A percentile compares a stretch with the other conserved stretches of the same genome.
Evolutionary conservation across 2,888 invertebrate genomes (phyloP).

Genomic region (Sylvicola fuscatus): DNA sequence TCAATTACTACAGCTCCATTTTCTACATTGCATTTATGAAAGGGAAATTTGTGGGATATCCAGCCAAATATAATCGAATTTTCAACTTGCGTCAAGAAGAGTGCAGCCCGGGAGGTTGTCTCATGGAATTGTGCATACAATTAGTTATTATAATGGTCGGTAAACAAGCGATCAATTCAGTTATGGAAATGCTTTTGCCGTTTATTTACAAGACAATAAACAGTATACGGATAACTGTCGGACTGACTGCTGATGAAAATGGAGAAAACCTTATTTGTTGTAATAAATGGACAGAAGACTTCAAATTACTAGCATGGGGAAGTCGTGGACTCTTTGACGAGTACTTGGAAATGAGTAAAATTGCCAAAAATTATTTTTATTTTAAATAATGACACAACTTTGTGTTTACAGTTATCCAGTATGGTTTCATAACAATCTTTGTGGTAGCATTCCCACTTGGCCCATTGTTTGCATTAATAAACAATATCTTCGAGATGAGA

Average conservation of each 20-base stretch:
- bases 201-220: constrained; percentile 29
- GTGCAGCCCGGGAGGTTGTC: constrained; percentile 68
- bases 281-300: constrained; percentile 58
- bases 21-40: constrained; percentile 68
- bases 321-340: constrained; percentile 54
- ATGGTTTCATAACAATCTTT: constrained; percentile 70
- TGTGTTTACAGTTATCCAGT: constrained; percentile 54
- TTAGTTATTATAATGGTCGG: constrained; percentile 71
- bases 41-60: constrained; percentile 60
- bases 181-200: constrained; percentile 58
- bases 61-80: constrained; percentile 51
- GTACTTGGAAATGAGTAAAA: constrained; percentile 73
- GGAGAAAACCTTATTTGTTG: constrained; percentile 27
- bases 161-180: constrained; percentile 58
- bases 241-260: constrained; percentile 26
- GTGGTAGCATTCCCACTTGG: constrained; percentile 73
- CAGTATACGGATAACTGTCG: constrained; percentile 25
- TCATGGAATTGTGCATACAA: constrained; percentile 71
- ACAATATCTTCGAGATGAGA: constrained; percentile 67
- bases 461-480: constrained; percentile 59
- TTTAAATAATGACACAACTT: too few species aligned
- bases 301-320: constrained; percentile 38
- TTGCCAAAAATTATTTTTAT: too few species aligned
- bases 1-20: constrained; percentile 74
- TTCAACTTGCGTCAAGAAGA: constrained; percentile 51